A percentile compares a stretch with the other conserved stretches of the same genome.
These are phyloP conservation scores for Allacma fusca DNA, from an alignment of 2,888 invertebrate genomes.

Conservation along the genomic window DNA sequence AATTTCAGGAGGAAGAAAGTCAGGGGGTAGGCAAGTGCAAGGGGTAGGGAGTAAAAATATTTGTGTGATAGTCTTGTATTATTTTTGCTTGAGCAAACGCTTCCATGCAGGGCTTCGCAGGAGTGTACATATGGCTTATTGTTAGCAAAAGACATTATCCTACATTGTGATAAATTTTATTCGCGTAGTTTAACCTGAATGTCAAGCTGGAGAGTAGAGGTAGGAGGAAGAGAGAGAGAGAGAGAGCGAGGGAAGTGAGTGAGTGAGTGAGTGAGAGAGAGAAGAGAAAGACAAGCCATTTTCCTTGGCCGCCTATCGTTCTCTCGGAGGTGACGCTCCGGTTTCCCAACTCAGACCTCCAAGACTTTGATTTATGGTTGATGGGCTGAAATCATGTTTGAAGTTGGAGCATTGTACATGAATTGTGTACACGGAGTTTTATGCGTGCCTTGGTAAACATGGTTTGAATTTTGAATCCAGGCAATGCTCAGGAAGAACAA, in stretches of 20 bases:
- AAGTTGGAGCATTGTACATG: conserved; percentile 9
- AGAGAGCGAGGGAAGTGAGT: not conserved
- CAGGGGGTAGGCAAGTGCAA: too few species aligned
- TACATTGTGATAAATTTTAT: conserved; percentile 18
- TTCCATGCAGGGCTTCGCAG: too few species aligned
- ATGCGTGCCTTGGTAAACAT: not conserved
- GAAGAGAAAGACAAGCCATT: not conserved
- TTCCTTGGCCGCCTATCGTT: not conserved
- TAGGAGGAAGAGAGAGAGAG: not conserved
- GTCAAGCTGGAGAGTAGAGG: not conserved
- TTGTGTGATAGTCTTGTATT: too few species aligned
- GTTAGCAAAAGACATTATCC: too few species aligned
- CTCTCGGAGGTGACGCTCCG: conserved; percentile 22
- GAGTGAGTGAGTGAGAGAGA: conserved; percentile 7
- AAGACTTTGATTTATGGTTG: conserved; percentile 25
- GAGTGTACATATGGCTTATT: too few species aligned
- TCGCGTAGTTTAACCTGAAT: conserved; percentile 18
- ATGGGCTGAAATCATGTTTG: conserved; percentile 11
- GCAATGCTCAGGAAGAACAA: not conserved
- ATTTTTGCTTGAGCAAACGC: too few species aligned
- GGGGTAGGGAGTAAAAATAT: too few species aligned
- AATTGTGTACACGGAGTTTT: conserved; percentile 2
- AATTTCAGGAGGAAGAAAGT: too few species aligned
- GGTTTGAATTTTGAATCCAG: not conserved
- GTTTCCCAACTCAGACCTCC: not conserved